These are phyloP conservation scores for Smutsia temminckii DNA, from an alignment of 2,797 vertebrate species.

Conservation along the genomic window DNA sequence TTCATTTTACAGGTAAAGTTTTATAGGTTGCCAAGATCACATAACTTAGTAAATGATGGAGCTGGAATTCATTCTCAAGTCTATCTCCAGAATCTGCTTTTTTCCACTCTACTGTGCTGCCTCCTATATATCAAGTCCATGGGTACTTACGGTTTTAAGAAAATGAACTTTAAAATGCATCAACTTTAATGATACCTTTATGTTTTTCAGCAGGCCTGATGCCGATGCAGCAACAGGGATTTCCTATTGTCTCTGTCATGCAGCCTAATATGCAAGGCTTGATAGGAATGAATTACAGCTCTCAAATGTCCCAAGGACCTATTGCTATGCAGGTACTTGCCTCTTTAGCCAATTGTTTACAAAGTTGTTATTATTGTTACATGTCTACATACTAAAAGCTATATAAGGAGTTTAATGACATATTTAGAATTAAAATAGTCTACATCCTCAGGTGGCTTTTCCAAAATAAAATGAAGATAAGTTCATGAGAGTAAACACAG, in stretches of 20 bases:
- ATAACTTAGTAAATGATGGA: conserved; percentile 4
- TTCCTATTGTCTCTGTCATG: conserved; percentile 96
- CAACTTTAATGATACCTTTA: conserved; percentile 28
- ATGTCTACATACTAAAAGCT: neutral
- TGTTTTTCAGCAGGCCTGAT: conserved; percentile 90
- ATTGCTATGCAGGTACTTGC: conserved; percentile 94
- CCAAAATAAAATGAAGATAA: neutral
- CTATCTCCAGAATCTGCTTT: conserved; percentile 24
- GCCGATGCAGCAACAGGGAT: conserved; percentile 94
- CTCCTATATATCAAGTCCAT: neutral
- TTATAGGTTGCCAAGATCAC: neutral
- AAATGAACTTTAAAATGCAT: neutral
- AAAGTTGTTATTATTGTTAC: neutral
- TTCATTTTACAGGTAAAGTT: conserved; percentile 28
- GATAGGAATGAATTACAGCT: conserved; percentile 96
- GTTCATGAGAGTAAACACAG: neutral
- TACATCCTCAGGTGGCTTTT: neutral
- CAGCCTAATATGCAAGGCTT: conserved; percentile 96
- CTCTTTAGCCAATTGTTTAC: conserved; percentile 21
- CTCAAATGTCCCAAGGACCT: conserved; percentile 93
- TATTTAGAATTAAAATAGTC: conserved; percentile 40
- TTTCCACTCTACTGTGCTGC: neutral
- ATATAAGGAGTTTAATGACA: neutral
- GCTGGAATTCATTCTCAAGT: neutral
- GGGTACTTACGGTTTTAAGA: neutral